A percentile compares a stretch with the other conserved stretches of the same genome.
Conservation (phyloP, 1,140 invertebrate genomes). For the Scaptomyza pallida region DNA sequence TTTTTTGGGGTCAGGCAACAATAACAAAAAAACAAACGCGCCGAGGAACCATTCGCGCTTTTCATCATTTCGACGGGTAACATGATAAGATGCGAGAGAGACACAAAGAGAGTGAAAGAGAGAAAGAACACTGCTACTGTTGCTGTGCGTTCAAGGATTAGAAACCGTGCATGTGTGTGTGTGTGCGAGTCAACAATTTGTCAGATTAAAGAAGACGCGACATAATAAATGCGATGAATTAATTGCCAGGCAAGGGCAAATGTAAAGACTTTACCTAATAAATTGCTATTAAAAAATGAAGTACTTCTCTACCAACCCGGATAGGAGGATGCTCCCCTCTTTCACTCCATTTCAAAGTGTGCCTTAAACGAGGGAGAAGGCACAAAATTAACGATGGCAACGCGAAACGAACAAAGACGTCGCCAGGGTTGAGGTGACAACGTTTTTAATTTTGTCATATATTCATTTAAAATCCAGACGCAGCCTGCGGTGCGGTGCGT, state of each 20-base stretch:
- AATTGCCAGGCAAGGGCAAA: slow-evolving; percentile 52
- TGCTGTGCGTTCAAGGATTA: slow-evolving; percentile 14
- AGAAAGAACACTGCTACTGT: slow-evolving; percentile 1
- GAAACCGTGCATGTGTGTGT: background rate
- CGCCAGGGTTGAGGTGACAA: slow-evolving; percentile 7
- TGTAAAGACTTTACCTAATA: slow-evolving; percentile 42
- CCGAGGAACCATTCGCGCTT: background rate
- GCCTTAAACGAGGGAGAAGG: background rate
- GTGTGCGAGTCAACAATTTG: slow-evolving; percentile 47
- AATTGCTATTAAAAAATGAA: slow-evolving; percentile 57
- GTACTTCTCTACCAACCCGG: too few relatives aligned
- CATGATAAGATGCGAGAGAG: background rate
- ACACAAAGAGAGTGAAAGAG: too few relatives aligned
- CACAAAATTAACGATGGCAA: slow-evolving; percentile 35
- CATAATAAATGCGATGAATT: slow-evolving; percentile 62
- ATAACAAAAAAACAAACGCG: slow-evolving; percentile 21
- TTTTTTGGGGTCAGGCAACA: slow-evolving; percentile 36
- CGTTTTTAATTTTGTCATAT: slow-evolving; percentile 17
- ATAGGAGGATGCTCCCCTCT: too few relatives aligned
- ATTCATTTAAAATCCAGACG: slow-evolving; percentile 15
- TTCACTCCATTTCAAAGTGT: slow-evolving; percentile 22
- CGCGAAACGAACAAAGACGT: slow-evolving; percentile 1
- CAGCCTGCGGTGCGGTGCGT: slow-evolving; percentile 15
- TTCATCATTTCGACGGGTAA: background rate
- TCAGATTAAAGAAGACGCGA: slow-evolving; percentile 57